These are phyloP conservation scores for Tachina lurida DNA, from an alignment of 2,888 invertebrate genomes.

Conservation along the genomic window DNA sequence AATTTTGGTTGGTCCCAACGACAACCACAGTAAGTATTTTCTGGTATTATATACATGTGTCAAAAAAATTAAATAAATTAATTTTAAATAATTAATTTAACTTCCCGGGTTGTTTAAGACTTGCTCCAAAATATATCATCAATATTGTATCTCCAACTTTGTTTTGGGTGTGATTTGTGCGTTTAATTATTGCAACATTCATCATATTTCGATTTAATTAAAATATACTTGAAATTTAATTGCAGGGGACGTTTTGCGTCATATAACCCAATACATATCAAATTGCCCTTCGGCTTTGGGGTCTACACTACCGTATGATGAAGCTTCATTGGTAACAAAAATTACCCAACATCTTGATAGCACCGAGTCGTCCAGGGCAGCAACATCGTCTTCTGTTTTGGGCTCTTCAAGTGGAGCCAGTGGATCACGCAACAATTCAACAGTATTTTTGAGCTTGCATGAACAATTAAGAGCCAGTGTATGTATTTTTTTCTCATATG, in stretches of 20 bases:
- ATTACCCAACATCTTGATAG: constrained; percentile 76
- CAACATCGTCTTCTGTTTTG: constrained; percentile 42
- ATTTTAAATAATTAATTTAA: neutral
- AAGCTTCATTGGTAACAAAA: constrained; percentile 76
- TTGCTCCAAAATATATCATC: constrained; percentile 44
- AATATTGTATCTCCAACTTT: constrained; percentile 34
- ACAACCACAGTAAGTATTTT: constrained; percentile 75
- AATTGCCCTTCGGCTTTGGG: constrained; percentile 77
- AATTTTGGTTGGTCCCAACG: constrained; percentile 73
- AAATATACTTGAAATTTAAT: neutral
- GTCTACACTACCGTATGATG: constrained; percentile 76
- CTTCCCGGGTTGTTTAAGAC: neutral
- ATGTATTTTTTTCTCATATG: constrained; percentile 60
- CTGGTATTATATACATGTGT: neutral
- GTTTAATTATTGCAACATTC: constrained; percentile 3
- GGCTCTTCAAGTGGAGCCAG: constrained; percentile 9
- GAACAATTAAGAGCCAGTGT: constrained; percentile 78
- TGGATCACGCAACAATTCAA: constrained; percentile 73
- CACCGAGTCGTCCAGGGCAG: constrained; percentile 42
- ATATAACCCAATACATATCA: constrained; percentile 78
- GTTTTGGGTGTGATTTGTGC: constrained; percentile 51
- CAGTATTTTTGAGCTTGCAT: constrained; percentile 76
- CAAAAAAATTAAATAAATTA: constrained; percentile 1
- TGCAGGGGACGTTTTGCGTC: constrained; percentile 76
- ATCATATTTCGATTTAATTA: neutral